Evolutionary conservation across 2,888 invertebrate species (phyloP), one percentile per base, ranked within the genome.

Genomic region (Mesochorus sp.): DNA sequence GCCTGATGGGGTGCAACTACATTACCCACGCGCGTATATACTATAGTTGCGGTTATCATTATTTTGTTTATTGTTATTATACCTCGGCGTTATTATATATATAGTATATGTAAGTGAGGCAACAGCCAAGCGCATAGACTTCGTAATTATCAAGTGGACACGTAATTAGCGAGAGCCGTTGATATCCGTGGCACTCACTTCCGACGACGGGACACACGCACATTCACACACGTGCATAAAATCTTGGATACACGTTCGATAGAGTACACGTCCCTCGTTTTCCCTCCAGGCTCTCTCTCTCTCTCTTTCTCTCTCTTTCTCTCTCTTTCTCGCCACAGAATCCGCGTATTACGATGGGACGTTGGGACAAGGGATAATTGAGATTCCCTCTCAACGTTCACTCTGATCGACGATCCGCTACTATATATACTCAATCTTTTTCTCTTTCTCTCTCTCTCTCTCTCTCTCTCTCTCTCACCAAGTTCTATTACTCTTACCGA

Each of bases 91-190:
- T 39, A 24, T 57, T 39, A 42, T 8, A 62, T 14, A 10, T 49
- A 57, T 39, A n/a, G n/a, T n/a, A n/a, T n/a, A n/a, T n/a, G n/a
- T 14, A 61, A 59, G 34, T 12, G 57, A 24, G 57, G 57, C 68
- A 70, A 68, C 51, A 39, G 61, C 51, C 53, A 51, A 42, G 21
- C 39, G 66, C 51, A 17, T 39, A 39, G 67, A 47, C 71, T 47
- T 68, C 64, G 75, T 74, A 73, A 81, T 81, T 81, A 79, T 79
- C 72, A 75, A 81, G 77, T 82, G 82, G 82, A 82, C 83, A 80
- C 81, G 82, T 86, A 84, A 85, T 86, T 84, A 85, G 81, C 80
- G 64, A 68, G 77, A 83, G 80, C 82, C 76, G 59, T 74, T 78
- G 83, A 85, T 83, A 83, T 82, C 71, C 68, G 59, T 67, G 55